Base-by-base conservation (phyloP, 2,113 vertebrate species). In the Hiodon tergisus region DNA sequence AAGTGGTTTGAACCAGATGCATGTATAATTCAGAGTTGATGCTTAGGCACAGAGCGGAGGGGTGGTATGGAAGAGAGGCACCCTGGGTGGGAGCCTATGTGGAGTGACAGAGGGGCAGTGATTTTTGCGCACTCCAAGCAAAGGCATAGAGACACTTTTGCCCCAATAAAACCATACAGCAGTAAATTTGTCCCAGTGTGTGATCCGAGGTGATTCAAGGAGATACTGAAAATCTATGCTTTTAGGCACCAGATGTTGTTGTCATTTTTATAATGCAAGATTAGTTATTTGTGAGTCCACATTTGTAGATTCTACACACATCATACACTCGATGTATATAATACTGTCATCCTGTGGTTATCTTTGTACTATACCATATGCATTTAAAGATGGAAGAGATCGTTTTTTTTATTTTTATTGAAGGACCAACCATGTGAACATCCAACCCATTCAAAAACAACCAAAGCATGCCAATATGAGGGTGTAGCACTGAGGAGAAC, bases 401-500 rank as follows among this genome's bases (percentile, higher is more conserved):
- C 10, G 10, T 57, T 57, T 57, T 57, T 5, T 57, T 57, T 57
- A 57, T 57, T 57, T 57, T 57, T 5, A 10, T 57, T 57, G 54
- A 7, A 57, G 54, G 5, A 31, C 31, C 31, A 31, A 31, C 31
- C 31, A 31, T 31, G 31, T 31, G 2, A 31, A 31, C 31, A 31
- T 31, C 31, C 31, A 31, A 31, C 31, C 31, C 31, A 31, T 31
- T 31, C 31, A 31, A 31, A 31, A 31, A 31, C 31, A 31, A 31
- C 31, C 31, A 31, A 55, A 66, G 51, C 16, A 16, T 65, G 51
- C 10, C 51, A 47, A 31, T 11, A 46, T 47, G 61, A 31, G 5
- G 72, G 58, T 61, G 57, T 60, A 51, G n/a, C 58, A 11, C 13
- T 74, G 62, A 74, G 60, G 5, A 46, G 62, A 74, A 62, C 46